Base-by-base conservation (phyloP, 1,140 invertebrate genomes). In the Onthophagus taurus region DNA sequence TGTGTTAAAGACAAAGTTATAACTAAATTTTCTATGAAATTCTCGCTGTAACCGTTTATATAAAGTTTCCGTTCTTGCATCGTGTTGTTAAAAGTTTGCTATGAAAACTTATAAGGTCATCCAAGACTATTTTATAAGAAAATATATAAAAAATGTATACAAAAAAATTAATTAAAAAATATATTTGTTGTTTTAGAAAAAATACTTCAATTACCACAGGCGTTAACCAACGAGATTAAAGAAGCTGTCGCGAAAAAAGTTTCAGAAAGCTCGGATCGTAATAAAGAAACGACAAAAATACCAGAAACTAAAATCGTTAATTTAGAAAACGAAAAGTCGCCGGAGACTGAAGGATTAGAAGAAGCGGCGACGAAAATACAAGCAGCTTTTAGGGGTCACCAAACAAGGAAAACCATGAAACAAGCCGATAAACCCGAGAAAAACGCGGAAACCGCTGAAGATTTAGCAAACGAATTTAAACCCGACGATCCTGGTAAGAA, bases 391-490 rank as follows among this genome's bases (percentile, higher is more conserved):
- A 68, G 80, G 55, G 80, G 80, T 26, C 80, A 82, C 64, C 72
- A 78, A 68, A 74, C 76, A 14, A 71, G 79, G 52, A 73, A 73
- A 58, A 75, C 70, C 46, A 76, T 79, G 69, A 75, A 71, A 59
- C 71, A 71, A 49, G 68, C 68, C 42, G 51, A 54, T 39, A 51
- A 50, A 47, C 50, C 47, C 26, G 48, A 52, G 11, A 35, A 29
- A 14, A 47, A 35, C 18, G 36, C 20, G 2, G 11, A 12, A 16
- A 26, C 20, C 13, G 23, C 37, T 9, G 80, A 80, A 52, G 73
- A 86, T 60, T 69, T 85, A 43, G 76, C 83, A 57, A 74, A 78
- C 36, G 83, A 86, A 64, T 86, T 86, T 63, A 68, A 76, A 48
- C 69, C 78, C 44, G 82, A 85, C 64, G 83, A 85, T 68, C 75